phyloP scores from a whole-genome alignment of 2,888 invertebrate species.

The Neria commutata region DNA sequence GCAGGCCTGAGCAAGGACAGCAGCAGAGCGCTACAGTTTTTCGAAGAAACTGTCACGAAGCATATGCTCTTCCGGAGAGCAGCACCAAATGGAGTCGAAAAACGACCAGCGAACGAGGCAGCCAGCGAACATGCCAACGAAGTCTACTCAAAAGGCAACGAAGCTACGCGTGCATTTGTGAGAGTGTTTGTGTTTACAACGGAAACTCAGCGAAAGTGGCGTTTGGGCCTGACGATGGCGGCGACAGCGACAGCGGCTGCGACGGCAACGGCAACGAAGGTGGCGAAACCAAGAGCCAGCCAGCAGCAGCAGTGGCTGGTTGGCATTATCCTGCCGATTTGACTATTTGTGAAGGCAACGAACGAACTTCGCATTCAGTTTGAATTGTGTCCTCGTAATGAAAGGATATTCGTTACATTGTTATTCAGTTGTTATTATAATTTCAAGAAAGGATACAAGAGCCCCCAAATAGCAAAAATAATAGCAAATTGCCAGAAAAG shows the following conservation, averaged over 20 bases:
- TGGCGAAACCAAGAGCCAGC: constrained; percentile 5
- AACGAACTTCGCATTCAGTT: constrained; percentile 61
- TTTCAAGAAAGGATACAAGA: constrained; percentile 42
- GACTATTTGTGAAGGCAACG: constrained; percentile 61
- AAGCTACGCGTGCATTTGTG: background rate
- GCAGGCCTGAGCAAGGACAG: too few relatives aligned
- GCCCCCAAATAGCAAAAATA: constrained; percentile 29
- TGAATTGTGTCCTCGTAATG: constrained; percentile 63
- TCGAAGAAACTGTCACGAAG: too few relatives aligned
- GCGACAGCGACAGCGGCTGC: constrained; percentile 32
- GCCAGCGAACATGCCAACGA: background rate
- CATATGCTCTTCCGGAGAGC: too few relatives aligned
- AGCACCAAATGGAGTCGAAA: too few relatives aligned
- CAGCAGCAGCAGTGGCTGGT: constrained; percentile 35
- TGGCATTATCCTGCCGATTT: constrained; percentile 45
- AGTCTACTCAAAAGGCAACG: background rate
- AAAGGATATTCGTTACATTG: constrained; percentile 64
- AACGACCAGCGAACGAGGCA: constrained; percentile 7
- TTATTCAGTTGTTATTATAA: constrained; percentile 63
- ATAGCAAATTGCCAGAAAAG: constrained; percentile 6
- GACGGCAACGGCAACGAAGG: constrained; percentile 33
- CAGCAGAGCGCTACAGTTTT: too few relatives aligned
- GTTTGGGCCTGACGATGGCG: too few relatives aligned
- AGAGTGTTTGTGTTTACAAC: constrained; percentile 21
- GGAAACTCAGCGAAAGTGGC: constrained; percentile 34